phyloP scores from a whole-genome alignment of 1,140 invertebrate genomes.

The Drosophila arizonae region DNA sequence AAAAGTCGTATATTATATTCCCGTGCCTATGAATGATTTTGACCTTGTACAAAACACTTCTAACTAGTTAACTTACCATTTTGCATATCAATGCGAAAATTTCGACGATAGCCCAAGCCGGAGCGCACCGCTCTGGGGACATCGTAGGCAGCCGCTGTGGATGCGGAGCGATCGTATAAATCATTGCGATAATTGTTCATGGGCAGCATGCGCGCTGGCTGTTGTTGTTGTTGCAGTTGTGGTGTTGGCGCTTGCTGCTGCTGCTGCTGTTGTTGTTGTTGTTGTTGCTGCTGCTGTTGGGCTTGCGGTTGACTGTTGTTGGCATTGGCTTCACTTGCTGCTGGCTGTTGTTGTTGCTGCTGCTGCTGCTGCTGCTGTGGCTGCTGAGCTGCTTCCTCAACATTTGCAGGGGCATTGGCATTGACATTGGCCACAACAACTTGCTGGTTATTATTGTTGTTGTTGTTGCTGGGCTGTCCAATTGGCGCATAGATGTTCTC shows the following conservation, averaged over 20 bases:
- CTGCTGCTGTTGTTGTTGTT: constrained; percentile 40
- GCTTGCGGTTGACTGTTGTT: constrained; percentile 35
- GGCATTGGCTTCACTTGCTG: constrained; percentile 31
- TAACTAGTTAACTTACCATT: constrained; percentile 48
- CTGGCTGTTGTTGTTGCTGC: constrained; percentile 41
- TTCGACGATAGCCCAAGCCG: constrained; percentile 76
- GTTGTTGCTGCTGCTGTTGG: constrained; percentile 49
- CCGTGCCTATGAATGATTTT: background rate
- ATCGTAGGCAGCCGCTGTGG: constrained; percentile 69
- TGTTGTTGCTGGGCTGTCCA: constrained; percentile 72
- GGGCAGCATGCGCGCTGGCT: constrained; percentile 56
- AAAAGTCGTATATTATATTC: too few species aligned
- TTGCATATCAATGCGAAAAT: constrained; percentile 81
- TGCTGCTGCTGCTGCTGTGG: constrained; percentile 35
- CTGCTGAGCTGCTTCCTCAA: constrained; percentile 57
- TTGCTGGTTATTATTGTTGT: constrained; percentile 39
- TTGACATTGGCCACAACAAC: constrained; percentile 49
- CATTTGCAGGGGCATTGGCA: constrained; percentile 77
- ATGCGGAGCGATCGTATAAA: constrained; percentile 76
- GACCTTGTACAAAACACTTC: background rate
- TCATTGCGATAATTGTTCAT: constrained; percentile 79
- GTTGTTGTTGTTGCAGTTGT: constrained; percentile 5
- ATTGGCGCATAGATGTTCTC: constrained; percentile 84
- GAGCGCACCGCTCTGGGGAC: constrained; percentile 79
- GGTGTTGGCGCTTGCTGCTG: constrained; percentile 3